These are phyloP conservation scores for Drosophila trapezifrons DNA, from an alignment of 1,140 invertebrate species.

Conservation along the genomic window DNA sequence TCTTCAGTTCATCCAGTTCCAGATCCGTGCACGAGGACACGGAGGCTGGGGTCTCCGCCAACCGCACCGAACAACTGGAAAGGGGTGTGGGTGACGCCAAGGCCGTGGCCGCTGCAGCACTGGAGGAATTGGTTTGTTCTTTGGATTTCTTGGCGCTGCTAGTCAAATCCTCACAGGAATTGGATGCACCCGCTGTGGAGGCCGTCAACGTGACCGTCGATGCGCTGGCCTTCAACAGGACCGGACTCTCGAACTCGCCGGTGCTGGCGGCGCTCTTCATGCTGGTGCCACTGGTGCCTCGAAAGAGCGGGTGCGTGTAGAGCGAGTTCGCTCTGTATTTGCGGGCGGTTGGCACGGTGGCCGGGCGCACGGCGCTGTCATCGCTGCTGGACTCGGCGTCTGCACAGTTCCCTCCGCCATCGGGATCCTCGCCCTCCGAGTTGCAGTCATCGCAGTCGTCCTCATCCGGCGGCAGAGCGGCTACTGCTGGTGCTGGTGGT, in stretches of 20 bases:
- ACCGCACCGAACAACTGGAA: slow-evolving; percentile 21
- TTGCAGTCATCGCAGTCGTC: slow-evolving; percentile 75
- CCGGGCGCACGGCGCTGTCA: slow-evolving; percentile 71
- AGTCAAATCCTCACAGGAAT: slow-evolving; percentile 54
- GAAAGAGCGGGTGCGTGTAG: slow-evolving; percentile 70
- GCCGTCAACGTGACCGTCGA: slow-evolving; percentile 51
- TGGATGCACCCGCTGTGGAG: slow-evolving; percentile 23
- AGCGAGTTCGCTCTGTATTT: slow-evolving; percentile 81
- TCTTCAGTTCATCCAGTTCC: slow-evolving; percentile 64
- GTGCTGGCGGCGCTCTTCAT: slow-evolving; percentile 50
- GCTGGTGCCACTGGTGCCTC: slow-evolving; percentile 53
- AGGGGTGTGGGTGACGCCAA: slow-evolving; percentile 30
- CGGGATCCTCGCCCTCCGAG: slow-evolving; percentile 72
- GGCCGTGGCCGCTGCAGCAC: slow-evolving; percentile 21
- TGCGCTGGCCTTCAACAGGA: slow-evolving; percentile 47
- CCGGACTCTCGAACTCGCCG: slow-evolving; percentile 40
- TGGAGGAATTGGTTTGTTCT: slow-evolving; percentile 35
- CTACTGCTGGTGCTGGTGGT: slow-evolving; percentile 9
- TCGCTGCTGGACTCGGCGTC: slow-evolving; percentile 82
- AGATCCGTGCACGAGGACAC: slow-evolving; percentile 57
- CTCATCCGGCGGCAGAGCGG: slow-evolving; percentile 22
- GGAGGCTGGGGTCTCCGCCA: slow-evolving; percentile 50
- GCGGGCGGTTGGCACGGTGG: slow-evolving; percentile 57
- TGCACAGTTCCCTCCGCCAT: slow-evolving; percentile 77
- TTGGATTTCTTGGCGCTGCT: slow-evolving; percentile 53